Percentiles rank a stretch among this genome's conserved stretches.
Conservation (phyloP, 1,140 invertebrate genomes). For the Polypedilum vanderplanki region DNA sequence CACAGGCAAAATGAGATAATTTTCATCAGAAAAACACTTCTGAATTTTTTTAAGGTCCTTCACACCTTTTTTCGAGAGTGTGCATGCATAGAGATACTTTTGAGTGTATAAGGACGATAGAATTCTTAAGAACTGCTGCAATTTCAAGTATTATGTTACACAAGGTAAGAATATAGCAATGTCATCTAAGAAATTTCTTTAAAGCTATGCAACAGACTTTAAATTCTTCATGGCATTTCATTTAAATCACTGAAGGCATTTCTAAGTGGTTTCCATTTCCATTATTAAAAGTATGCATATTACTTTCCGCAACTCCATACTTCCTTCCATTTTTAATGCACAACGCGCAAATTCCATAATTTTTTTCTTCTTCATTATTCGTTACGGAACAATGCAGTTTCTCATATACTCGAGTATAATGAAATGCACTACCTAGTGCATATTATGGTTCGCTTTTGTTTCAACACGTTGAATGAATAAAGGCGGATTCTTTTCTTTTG, state of each 20-base stretch:
- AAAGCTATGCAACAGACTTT: background rate
- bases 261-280: conserved; percentile 7
- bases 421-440: too few relatives aligned
- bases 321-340: conserved; percentile 1
- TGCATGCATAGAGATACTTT: too few relatives aligned
- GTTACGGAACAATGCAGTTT: background rate
- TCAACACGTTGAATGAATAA: background rate
- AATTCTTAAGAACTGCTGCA: background rate
- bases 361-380: background rate
- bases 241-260: conserved; percentile 22
- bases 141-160: conserved; percentile 15
- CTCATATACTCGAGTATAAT: background rate
- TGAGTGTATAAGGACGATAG: too few relatives aligned
- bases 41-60: background rate
- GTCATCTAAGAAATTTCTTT: background rate
- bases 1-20: conserved; percentile 17
- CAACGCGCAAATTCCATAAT: background rate
- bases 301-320: background rate
- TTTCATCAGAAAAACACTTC: background rate
- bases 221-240: background rate
- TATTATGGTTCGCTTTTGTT: background rate
- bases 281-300: background rate
- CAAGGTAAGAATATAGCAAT: background rate
- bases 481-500: conserved; percentile 13
- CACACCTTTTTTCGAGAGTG: background rate